Percentiles rank a stretch among this genome's conserved stretches.
Conservation (phyloP, 2,888 invertebrate species). For the Chesias legatella region DNA sequence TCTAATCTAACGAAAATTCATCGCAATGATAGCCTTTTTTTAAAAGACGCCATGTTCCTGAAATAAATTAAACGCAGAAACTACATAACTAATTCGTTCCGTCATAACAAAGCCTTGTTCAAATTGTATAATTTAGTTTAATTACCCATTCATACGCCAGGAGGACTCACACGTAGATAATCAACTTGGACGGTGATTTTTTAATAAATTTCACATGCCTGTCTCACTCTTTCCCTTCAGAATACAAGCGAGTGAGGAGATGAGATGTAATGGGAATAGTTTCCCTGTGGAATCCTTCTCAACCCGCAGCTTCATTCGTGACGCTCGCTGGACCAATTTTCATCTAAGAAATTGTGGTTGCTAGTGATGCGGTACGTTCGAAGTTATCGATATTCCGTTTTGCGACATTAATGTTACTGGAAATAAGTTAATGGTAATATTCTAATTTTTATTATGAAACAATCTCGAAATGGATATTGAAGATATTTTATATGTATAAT, state of each 20-base stretch:
- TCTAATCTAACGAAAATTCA: neutral
- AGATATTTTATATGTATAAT: no score
- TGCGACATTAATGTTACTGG: no score
- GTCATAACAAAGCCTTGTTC: conserved; percentile 48
- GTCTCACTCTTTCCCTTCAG: conserved; percentile 35
- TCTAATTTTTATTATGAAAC: no score
- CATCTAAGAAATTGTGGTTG: conserved; percentile 46
- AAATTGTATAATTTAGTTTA: conserved; percentile 61
- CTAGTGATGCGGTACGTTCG: conserved; percentile 31
- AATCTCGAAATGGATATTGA: no score
- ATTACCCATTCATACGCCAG: conserved; percentile 57
- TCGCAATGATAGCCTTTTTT: conserved; percentile 5
- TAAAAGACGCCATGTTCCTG: conserved; percentile 15
- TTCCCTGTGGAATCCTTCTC: conserved; percentile 39
- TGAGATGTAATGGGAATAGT: conserved; percentile 32
- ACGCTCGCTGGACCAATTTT: conserved; percentile 61
- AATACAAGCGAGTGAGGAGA: conserved; percentile 23
- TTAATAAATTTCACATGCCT: conserved; percentile 53
- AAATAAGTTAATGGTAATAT: no score
- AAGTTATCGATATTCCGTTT: conserved; percentile 11
- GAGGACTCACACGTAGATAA: conserved; percentile 71
- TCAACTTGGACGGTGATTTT: conserved; percentile 56
- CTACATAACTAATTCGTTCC: conserved; percentile 34
- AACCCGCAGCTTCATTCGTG: conserved; percentile 53
- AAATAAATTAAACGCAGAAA: conserved; percentile 34